phyloP scores from a whole-genome alignment of 1,140 invertebrate genomes.

The Protaetia brevitarsis region DNA sequence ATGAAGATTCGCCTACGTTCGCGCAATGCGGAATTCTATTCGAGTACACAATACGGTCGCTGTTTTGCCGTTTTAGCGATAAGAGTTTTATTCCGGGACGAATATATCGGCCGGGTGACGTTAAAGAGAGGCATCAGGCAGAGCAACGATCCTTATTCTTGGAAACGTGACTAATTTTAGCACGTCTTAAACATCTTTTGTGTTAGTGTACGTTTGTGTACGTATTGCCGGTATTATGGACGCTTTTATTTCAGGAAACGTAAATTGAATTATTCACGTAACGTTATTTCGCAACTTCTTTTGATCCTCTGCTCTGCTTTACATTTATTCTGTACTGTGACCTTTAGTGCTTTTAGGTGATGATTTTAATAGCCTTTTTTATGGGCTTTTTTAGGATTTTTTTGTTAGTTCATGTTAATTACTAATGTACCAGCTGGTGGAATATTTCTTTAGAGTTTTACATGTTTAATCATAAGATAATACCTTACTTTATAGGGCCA shows the following conservation, averaged over 20 bases:
- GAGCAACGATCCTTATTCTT: neutral
- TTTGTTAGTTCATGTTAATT: too few species aligned
- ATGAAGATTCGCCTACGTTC: neutral
- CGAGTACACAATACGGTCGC: neutral
- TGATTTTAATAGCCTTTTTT: too few species aligned
- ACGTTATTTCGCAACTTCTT: too few species aligned
- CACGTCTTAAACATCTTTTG: neutral
- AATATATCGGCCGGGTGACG: neutral
- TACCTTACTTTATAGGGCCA: too few species aligned
- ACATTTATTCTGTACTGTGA: too few species aligned
- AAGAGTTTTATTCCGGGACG: neutral
- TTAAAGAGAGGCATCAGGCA: neutral
- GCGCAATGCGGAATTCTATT: neutral
- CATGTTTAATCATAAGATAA: too few species aligned
- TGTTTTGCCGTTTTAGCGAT: neutral
- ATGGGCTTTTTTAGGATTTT: too few species aligned
- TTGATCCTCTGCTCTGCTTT: too few species aligned
- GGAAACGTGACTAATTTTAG: conserved; percentile 9
- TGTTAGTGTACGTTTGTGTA: too few species aligned
- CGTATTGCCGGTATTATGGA: neutral
- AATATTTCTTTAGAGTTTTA: too few species aligned
- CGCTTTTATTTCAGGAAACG: neutral
- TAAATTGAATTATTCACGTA: conserved; percentile 10
- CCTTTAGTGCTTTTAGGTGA: too few species aligned
- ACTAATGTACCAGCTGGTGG: too few species aligned